These are phyloP conservation scores for Tethya wilhelma DNA, from an alignment of 37 sponge, comb jelly and placozoan genomes.

Conservation along the genomic window DNA sequence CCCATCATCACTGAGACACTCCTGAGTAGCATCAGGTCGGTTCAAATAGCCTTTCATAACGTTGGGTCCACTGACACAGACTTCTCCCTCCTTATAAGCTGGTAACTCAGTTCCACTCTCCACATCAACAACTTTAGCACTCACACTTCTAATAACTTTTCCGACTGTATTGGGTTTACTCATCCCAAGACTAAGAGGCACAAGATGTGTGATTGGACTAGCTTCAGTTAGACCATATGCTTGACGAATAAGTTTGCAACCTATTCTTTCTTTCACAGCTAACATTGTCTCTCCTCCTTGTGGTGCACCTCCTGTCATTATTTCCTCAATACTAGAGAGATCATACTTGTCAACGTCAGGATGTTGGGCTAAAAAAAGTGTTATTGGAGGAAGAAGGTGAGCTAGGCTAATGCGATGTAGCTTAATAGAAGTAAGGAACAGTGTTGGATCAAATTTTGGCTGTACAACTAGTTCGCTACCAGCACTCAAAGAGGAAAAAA, in stretches of 20 bases:
- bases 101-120: conserved; percentile 53
- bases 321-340: conserved; percentile 51
- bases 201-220: conserved; percentile 71
- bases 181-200: conserved; percentile 10
- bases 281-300: conserved; percentile 69
- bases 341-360: conserved; percentile 83
- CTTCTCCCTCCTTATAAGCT: conserved; percentile 66
- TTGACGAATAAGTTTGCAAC: conserved; percentile 43
- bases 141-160: conserved; percentile 38
- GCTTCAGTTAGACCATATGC: conserved; percentile 89
- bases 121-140: conserved; percentile 58
- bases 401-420: conserved; percentile 45
- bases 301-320: conserved; percentile 87
- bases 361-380: conserved; percentile 87
- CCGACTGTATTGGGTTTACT: conserved; percentile 69
- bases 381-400: conserved; percentile 78
- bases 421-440: conserved; percentile 45
- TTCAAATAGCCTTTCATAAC: conserved; percentile 93
- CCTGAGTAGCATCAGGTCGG: conserved; percentile 66
- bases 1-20: conserved; percentile 67
- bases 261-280: conserved; percentile 44
- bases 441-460: too few relatives aligned
- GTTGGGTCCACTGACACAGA: conserved; percentile 80
- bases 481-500: conserved; percentile 42
- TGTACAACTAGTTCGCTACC: conserved; percentile 66